Evolutionary conservation across 2,888 invertebrate species (phyloP).

Genomic region (Drosophila barbarae): DNA sequence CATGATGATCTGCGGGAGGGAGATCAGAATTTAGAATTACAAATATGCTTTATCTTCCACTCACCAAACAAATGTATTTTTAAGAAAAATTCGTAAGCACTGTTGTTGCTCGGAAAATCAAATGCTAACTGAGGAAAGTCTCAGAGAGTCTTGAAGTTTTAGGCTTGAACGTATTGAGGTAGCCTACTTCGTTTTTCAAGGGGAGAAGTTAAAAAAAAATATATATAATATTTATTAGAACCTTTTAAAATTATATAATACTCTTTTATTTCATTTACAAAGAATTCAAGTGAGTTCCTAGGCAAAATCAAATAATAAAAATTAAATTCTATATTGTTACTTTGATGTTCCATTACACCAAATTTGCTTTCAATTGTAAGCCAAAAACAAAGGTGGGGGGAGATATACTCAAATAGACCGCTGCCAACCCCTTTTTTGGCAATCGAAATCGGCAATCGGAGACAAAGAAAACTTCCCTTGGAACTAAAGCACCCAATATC

Average conservation of each 20-base stretch:
- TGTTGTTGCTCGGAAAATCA: conserved; percentile 20
- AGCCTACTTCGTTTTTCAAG: neutral
- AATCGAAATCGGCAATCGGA: conserved; percentile 6
- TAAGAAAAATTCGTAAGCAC: neutral
- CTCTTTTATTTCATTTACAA: neutral
- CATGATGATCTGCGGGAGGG: conserved; percentile 47
- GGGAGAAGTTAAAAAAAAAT: too few relatives aligned
- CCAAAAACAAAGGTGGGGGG: neutral
- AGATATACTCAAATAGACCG: neutral
- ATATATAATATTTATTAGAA: neutral
- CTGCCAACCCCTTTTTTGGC: neutral
- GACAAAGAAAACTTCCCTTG: conserved; percentile 1
- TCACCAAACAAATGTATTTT: conserved; percentile 1
- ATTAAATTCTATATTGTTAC: neutral
- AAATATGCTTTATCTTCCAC: neutral
- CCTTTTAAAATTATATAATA: neutral
- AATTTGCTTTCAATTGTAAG: neutral
- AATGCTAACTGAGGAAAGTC: conserved; percentile 9
- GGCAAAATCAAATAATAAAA: neutral
- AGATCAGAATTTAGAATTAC: neutral
- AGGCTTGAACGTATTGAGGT: neutral
- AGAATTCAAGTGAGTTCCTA: neutral
- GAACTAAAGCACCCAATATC: neutral
- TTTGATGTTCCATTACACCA: conserved; percentile 6
- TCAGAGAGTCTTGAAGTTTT: neutral